phyloP scores from a whole-genome alignment of 2,888 invertebrate species.

The Hoplodrina ambigua region DNA sequence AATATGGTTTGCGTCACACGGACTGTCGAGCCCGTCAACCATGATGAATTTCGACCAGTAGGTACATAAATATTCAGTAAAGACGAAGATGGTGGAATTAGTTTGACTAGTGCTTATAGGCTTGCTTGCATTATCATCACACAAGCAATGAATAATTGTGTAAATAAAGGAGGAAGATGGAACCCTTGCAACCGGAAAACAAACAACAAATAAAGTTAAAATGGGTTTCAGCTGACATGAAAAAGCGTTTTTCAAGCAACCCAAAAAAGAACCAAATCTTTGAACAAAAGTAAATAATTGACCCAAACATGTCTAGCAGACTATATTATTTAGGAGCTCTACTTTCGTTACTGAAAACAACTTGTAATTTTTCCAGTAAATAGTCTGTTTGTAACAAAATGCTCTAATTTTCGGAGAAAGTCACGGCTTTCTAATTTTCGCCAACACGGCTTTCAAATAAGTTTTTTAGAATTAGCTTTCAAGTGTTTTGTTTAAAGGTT shows the following conservation, averaged over 20 bases:
- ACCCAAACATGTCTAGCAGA: neutral
- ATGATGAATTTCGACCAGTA: neutral
- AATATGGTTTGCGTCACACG: conserved; percentile 6
- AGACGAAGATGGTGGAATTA: neutral
- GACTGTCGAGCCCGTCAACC: neutral
- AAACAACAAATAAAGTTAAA: neutral
- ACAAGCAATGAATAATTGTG: neutral
- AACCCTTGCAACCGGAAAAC: neutral
- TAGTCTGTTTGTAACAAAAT: conserved; percentile 6
- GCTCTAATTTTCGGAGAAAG: neutral
- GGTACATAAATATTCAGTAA: conserved; percentile 6
- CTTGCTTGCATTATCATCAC: neutral
- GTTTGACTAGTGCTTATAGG: neutral
- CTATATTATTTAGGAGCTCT: neutral
- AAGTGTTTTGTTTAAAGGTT: neutral
- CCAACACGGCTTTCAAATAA: conserved; percentile 4
- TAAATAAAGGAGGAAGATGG: neutral
- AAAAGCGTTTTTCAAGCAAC: too few species aligned
- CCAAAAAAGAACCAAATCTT: too few species aligned
- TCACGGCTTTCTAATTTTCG: neutral
- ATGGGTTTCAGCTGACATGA: neutral
- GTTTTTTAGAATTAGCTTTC: conserved; percentile 1
- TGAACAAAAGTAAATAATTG: neutral
- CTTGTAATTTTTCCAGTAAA: neutral
- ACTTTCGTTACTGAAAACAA: neutral